phyloP scores from a whole-genome alignment of 2,113 vertebrate genomes.

The Dipodomys stephensi region DNA sequence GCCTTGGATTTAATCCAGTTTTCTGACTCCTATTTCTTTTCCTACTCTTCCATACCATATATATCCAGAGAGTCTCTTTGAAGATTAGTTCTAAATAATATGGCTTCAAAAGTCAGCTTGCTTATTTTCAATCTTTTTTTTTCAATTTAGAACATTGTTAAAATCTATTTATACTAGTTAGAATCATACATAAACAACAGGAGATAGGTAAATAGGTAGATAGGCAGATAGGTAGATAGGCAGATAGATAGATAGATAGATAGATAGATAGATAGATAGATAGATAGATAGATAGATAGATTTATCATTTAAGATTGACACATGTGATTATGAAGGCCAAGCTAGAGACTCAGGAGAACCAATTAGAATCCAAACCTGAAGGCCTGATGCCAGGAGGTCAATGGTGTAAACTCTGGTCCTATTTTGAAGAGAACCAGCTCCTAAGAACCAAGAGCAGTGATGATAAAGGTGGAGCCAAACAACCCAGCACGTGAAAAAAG shows the following conservation, averaged over 20 bases:
- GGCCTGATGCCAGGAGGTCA: background rate
- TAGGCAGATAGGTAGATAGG: background rate
- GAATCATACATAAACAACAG: background rate
- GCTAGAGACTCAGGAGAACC: background rate
- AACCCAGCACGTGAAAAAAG: background rate
- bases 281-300: background rate
- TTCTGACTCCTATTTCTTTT: conserved; percentile 20
- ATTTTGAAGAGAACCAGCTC: background rate
- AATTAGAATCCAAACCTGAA: background rate
- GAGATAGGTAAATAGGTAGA: background rate
- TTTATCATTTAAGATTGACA: background rate
- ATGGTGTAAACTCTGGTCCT: background rate
- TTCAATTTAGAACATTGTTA: background rate
- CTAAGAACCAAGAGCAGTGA: background rate
- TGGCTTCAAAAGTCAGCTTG: background rate
- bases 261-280: background rate
- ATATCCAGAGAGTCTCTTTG: background rate
- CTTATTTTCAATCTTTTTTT: background rate
- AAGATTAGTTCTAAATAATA: background rate
- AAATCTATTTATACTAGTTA: background rate
- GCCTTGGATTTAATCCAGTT: background rate
- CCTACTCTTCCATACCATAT: background rate
- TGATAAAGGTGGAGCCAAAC: background rate
- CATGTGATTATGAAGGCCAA: background rate
- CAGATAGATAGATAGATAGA: background rate